Percentiles rank a stretch among this genome's conserved stretches.
phyloP scores from a whole-genome alignment of 92 coral and sea anemone genomes.

The Blastomussa wellsi region DNA sequence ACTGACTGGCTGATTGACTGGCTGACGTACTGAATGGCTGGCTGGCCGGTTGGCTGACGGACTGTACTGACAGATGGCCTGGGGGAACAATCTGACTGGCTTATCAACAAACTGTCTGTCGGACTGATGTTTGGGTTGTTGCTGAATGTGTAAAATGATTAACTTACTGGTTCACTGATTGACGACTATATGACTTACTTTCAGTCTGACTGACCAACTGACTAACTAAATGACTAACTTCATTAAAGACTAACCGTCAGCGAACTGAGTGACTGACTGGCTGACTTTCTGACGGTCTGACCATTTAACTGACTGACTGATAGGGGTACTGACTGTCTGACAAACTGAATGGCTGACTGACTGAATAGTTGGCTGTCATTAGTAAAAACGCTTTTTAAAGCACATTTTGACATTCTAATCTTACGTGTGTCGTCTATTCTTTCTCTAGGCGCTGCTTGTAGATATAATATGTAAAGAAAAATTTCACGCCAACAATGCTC shows the following conservation, averaged over 20 bases:
- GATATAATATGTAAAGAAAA: slow-evolving; percentile 73
- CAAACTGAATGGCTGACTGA: background rate
- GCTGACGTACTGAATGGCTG: background rate
- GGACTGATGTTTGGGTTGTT: background rate
- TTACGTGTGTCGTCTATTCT: background rate
- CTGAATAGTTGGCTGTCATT: background rate
- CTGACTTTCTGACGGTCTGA: background rate
- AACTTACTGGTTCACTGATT: background rate
- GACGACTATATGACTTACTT: background rate
- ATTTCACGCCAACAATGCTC: slow-evolving; percentile 57
- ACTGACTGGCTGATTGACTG: background rate
- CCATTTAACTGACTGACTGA: background rate
- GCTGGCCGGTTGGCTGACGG: background rate
- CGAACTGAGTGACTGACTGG: background rate
- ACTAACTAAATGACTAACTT: background rate
- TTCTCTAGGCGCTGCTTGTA: slow-evolving; percentile 63
- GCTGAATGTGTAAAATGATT: background rate
- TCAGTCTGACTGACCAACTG: background rate
- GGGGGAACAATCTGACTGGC: background rate
- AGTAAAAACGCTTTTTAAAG: too few species aligned
- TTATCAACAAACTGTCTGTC: background rate
- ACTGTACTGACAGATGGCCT: background rate
- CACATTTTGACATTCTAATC: too few species aligned
- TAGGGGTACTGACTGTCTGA: too few species aligned
- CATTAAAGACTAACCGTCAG: too few species aligned